Percentiles rank a stretch among this genome's conserved stretches.
These are phyloP conservation scores for Cactoblastis cactorum DNA, from an alignment of 2,888 invertebrate genomes.

Conservation along the genomic window DNA sequence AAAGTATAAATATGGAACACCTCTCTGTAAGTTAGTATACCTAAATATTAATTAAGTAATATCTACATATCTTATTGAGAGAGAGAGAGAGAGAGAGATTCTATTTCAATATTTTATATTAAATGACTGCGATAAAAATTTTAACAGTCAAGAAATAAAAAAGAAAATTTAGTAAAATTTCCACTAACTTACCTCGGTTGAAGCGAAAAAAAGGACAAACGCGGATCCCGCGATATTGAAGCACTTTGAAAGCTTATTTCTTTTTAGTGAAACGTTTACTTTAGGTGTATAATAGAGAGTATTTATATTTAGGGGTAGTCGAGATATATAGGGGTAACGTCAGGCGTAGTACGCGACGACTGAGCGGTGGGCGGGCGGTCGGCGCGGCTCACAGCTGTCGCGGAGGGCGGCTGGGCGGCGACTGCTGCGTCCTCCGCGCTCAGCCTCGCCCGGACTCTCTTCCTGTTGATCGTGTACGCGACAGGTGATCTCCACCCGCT, in stretches of 20 bases:
- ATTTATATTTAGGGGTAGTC: slow-evolving; percentile 12
- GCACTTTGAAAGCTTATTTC: slow-evolving; percentile 45
- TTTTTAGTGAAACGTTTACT: slow-evolving; percentile 10
- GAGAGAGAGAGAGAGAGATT: too few relatives aligned
- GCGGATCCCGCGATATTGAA: slow-evolving; percentile 44
- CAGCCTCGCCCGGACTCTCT: slow-evolving; percentile 66
- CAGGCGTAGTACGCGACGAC: neutral
- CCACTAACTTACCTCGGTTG: slow-evolving; percentile 56
- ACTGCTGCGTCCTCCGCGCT: slow-evolving; percentile 53
- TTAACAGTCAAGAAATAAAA: neutral
- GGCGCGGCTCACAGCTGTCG: slow-evolving; percentile 41
- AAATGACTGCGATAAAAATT: neutral
- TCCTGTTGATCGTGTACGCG: slow-evolving; percentile 73
- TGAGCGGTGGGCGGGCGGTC: slow-evolving; percentile 22
- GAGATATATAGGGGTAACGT: neutral
- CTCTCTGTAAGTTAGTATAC: too few relatives aligned
- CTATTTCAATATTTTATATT: too few relatives aligned
- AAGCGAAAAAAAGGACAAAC: slow-evolving; percentile 39
- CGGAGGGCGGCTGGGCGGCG: slow-evolving; percentile 72
- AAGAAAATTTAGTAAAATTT: slow-evolving; percentile 25
- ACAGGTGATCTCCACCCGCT: slow-evolving; percentile 62
- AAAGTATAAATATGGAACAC: too few relatives aligned
- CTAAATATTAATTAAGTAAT: too few relatives aligned
- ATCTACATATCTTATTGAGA: too few relatives aligned
- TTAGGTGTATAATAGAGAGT: slow-evolving; percentile 19